Percentiles rank a stretch among this genome's conserved stretches.
Evolutionary conservation across 1,140 invertebrate genomes (phyloP).

Genomic region (Lysiphlebus fabarum): DNA sequence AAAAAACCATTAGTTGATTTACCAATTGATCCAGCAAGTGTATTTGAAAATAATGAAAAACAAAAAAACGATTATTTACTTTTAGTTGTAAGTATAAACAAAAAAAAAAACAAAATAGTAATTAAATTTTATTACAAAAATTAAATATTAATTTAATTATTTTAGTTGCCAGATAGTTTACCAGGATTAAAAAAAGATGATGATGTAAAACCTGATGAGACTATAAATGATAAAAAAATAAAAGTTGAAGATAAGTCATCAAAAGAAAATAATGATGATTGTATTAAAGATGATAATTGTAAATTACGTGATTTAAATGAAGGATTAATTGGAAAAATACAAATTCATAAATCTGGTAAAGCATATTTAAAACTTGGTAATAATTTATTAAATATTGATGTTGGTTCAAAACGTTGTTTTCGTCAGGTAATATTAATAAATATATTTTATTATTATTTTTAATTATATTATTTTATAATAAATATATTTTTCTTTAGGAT

Average conservation of each 20-base stretch:
- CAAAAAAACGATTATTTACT: constrained; percentile 41
- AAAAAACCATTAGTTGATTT: constrained; percentile 21
- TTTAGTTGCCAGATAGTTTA: constrained; percentile 48
- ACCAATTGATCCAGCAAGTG: constrained; percentile 28
- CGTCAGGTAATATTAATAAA: constrained; percentile 39
- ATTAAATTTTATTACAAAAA: constrained; percentile 15
- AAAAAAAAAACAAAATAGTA: constrained; percentile 7
- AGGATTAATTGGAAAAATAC: constrained; percentile 48
- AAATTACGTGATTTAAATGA: constrained; percentile 41
- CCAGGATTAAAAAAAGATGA: constrained; percentile 36
- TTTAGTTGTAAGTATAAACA: constrained; percentile 37
- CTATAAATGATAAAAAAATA: constrained; percentile 23
- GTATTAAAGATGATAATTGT: constrained; percentile 31
- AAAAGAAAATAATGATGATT: constrained; percentile 21
- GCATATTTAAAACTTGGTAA: constrained; percentile 43
- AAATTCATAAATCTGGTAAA: constrained; percentile 49
- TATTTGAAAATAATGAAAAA: constrained; percentile 41
- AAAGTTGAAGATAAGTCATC: constrained; percentile 19
- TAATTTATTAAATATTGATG: constrained; percentile 42
- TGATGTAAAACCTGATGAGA: constrained; percentile 32
- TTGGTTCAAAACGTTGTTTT: constrained; percentile 40
- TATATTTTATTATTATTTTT: constrained; percentile 10
- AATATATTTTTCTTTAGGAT: constrained; percentile 37
- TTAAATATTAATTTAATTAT: constrained; percentile 20
- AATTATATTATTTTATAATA: constrained; percentile 12